Conservation (phyloP, 2,797 vertebrate genomes). For the Coranthus polyacanthus region DNA sequence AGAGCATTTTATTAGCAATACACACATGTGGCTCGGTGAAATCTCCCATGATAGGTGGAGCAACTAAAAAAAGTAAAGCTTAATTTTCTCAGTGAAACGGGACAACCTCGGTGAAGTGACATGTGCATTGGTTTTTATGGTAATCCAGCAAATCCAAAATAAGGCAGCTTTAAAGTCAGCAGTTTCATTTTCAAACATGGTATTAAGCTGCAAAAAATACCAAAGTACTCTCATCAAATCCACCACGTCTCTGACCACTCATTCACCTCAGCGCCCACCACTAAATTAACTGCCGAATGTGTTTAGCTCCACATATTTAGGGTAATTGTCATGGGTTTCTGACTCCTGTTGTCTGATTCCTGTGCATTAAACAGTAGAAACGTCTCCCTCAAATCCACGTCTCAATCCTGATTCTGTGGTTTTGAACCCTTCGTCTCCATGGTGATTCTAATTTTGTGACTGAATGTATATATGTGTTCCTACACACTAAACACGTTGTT, state of each 20-base stretch:
- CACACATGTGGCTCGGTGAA: conserved; percentile 9
- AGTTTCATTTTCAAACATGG: conserved; percentile 73
- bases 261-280: conserved; percentile 62
- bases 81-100: conserved; percentile 66
- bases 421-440: not conserved
- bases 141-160: conserved; percentile 72
- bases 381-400: not conserved
- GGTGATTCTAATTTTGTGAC: conserved; percentile 2
- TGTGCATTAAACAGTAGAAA: conserved; percentile 8
- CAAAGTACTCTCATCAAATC: conserved; percentile 68
- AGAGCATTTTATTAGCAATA: conserved; percentile 32
- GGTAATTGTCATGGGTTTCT: conserved; percentile 31
- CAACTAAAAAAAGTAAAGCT: conserved; percentile 41
- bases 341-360: conserved; percentile 29
- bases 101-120: conserved; percentile 39
- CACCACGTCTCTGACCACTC: conserved; percentile 69
- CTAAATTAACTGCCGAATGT: conserved; percentile 53
- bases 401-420: not conserved
- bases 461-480: conserved; percentile 14
- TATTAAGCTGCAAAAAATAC: conserved; percentile 79
- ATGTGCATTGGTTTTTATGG: conserved; percentile 72
- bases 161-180: conserved; percentile 68
- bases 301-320: conserved; percentile 38
- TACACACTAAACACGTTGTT: conserved; percentile 3
- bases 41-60: conserved; percentile 34